phyloP scores from a whole-genome alignment of 2,888 invertebrate species.

The Gastracanthus pulcherrimus region DNA sequence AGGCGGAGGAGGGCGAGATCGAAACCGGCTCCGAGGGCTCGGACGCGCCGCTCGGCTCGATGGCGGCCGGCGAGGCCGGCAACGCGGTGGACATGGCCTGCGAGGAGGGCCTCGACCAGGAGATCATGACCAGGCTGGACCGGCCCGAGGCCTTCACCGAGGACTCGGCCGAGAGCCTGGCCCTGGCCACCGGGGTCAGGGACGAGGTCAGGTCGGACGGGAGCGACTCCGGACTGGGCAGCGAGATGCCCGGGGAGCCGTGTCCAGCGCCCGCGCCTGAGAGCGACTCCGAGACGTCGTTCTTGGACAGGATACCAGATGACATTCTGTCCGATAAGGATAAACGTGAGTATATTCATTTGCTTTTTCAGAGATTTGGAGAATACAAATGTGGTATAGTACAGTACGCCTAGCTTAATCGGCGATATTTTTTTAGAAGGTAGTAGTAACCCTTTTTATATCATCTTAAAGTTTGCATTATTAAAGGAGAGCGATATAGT shows the following conservation, averaged over 20 bases:
- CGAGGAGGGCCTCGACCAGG: constrained; percentile 62
- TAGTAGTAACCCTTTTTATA: no score
- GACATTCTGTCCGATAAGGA: constrained; percentile 74
- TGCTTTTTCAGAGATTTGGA: not conserved
- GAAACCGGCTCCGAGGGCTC: constrained; percentile 72
- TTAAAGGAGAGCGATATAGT: no score
- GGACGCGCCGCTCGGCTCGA: constrained; percentile 63
- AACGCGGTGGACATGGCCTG: constrained; percentile 61
- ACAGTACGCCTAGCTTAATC: not conserved
- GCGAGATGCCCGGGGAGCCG: constrained; percentile 84
- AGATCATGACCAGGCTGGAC: constrained; percentile 69
- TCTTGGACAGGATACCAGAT: constrained; percentile 78
- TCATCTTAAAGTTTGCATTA: no score
- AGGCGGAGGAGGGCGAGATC: constrained; percentile 66
- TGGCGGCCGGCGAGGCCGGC: constrained; percentile 60
- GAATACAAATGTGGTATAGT: not conserved
- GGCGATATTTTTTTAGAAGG: not conserved
- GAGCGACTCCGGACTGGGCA: constrained; percentile 90
- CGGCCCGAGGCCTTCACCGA: constrained; percentile 73
- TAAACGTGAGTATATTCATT: constrained; percentile 67
- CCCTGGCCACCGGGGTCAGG: constrained; percentile 69
- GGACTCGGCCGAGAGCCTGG: constrained; percentile 74
- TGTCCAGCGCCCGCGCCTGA: constrained; percentile 73
- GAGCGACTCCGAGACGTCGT: constrained; percentile 79
- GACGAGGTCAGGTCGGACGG: constrained; percentile 84